Base-by-base conservation (phyloP, 2,797 vertebrate species). In the Poeciliopsis presidionis region DNA sequence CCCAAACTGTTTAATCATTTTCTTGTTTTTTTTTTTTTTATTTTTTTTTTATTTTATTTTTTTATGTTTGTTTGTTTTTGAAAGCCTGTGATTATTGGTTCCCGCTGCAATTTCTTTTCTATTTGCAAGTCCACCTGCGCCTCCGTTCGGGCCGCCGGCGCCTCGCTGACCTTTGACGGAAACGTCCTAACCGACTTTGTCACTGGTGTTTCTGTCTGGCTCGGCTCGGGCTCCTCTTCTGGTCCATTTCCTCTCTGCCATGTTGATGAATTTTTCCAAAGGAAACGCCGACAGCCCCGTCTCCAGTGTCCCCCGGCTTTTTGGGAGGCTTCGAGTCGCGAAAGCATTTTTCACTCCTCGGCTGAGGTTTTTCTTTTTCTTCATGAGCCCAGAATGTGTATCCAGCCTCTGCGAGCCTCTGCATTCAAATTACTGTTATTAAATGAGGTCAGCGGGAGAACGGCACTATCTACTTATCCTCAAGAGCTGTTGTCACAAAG, bases 121-220 rank as follows among this genome's bases (percentile, higher is more conserved):
- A 93, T 93, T 94, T 93, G 87, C 89, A 91, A 92, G 83, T 91
- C 91, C 92, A 93, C 89, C 93, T 94, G 92, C 33, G 88, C 87
- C 93, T 92, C 84, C 39, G 69, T 76, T 39, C 77, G 76, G 81
- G 77, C 91, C 85, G 81, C 71, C 78, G 61, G 73, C 82, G 78
- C 86, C 81, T 75, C 81, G 43, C 36, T 86, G 80, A 90, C 86
- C 89, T 93, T 91, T 93, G 69, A 53, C 79, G 45, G 90, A 92
- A 86, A 75, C 75, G 47, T 89, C 70, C 77, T 86, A 91, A 91
- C 89, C 84, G 89, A 92, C 83, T 90, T 80, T 84, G 84, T 84
- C 87, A 81, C 76, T 28, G 1, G 4, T 75, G 87, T 84, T 77
- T 45, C 20, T 45, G 22, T 45, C 72, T 7, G 0, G 4, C 3